Conservation (phyloP, 2,113 vertebrate genomes). For the Bettongia penicillata region DNA sequence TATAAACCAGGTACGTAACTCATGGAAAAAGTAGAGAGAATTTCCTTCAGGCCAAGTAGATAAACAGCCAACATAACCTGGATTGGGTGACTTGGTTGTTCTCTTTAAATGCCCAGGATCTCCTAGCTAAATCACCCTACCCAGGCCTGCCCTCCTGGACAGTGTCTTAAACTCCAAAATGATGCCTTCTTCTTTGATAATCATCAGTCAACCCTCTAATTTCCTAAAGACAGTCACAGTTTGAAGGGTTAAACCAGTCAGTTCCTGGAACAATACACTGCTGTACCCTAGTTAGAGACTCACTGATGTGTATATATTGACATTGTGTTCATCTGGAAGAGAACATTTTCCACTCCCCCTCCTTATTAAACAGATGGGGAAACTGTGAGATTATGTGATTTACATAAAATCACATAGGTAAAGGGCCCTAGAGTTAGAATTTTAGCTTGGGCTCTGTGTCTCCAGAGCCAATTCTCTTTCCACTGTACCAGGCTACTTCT, state of each 20-base stretch:
- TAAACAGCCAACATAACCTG: not conserved
- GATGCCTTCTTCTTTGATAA: not conserved
- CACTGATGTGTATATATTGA: not conserved
- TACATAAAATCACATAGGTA: not conserved
- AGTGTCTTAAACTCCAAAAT: not conserved
- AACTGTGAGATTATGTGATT: not conserved
- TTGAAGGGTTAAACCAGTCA: not conserved
- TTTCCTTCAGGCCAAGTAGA: not conserved
- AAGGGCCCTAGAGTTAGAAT: not conserved
- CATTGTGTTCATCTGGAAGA: not conserved
- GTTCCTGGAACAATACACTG: not conserved
- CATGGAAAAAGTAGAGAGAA: not conserved
- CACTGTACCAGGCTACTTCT: not conserved
- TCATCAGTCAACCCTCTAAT: not conserved
- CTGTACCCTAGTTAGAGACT: not conserved
- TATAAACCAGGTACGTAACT: not conserved
- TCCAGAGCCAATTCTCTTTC: not conserved
- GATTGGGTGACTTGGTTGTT: not conserved
- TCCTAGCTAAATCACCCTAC: not conserved
- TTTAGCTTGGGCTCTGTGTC: not conserved
- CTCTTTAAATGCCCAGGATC: not conserved
- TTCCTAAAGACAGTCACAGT: not conserved
- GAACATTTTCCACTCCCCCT: not conserved
- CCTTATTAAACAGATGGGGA: not conserved
- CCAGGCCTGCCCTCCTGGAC: not conserved